These are phyloP conservation scores for Pemphigus obesinymphae DNA, from an alignment of 1,140 invertebrate genomes.

Conservation along the genomic window DNA sequence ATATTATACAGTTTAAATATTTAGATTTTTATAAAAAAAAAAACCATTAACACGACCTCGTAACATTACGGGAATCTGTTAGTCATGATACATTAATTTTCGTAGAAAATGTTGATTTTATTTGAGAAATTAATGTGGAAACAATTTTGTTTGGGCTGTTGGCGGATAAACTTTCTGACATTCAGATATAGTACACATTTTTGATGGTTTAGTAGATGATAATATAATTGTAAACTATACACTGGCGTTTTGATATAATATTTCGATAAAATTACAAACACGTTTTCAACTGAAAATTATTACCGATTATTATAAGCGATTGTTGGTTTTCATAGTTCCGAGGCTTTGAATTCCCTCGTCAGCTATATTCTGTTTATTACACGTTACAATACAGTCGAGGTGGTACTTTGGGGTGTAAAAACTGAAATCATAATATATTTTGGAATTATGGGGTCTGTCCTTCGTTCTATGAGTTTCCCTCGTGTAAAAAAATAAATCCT, in stretches of 20 bases:
- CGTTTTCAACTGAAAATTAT: background rate
- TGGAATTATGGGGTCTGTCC: background rate
- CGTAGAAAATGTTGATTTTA: background rate
- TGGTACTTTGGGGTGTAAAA: constrained; percentile 2
- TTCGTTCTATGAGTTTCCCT: background rate
- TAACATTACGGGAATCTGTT: too few relatives aligned
- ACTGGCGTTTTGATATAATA: background rate
- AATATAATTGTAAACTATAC: background rate
- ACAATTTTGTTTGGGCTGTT: background rate
- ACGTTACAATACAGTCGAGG: background rate
- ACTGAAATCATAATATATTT: background rate
- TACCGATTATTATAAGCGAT: background rate
- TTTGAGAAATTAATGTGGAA: background rate
- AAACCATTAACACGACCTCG: too few relatives aligned
- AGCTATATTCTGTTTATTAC: background rate
- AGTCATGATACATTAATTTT: background rate
- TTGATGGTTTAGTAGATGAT: background rate
- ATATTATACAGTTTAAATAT: too few relatives aligned
- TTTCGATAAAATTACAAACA: background rate
- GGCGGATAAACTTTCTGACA: too few relatives aligned
- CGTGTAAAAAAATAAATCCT: background rate
- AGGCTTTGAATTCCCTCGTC: background rate
- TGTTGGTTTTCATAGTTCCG: background rate
- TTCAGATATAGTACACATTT: too few relatives aligned
- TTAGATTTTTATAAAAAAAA: too few relatives aligned